Base-by-base conservation (phyloP, 2,888 invertebrate species). In the Brachylomia viminalis region DNA sequence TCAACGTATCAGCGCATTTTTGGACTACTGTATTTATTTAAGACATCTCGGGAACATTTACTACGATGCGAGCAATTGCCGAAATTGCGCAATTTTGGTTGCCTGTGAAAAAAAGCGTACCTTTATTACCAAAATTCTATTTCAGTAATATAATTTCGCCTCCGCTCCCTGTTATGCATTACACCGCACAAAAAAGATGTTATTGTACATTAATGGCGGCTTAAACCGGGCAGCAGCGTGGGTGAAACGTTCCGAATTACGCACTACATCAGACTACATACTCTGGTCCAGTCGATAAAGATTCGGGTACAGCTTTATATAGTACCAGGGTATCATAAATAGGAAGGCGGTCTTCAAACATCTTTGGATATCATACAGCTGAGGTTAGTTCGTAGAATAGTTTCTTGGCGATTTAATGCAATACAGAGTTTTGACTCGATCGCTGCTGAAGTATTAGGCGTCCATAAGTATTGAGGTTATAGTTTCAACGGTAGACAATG, bases 201-300 rank as follows among this genome's bases (percentile, higher is more conserved):
- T 80, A 80, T 74, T 81, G 75, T 77, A 79, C 64, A 61, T 84
- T 82, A 82, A 84, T 86, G 77, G 70, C 47, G 45, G 30, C 82
- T 77, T 72, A 80, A 66, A 74, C 59, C 69, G 56, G 45, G 17
- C 68, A 65, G 38, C 2, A 56, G 56, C 56, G 66, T 79, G 49
- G 70, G 73, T 65, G 27, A 67, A 69, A 45, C n/a, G 65, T 75
- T 70, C 61, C 17, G 56, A 78, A 86, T 76, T 33, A 73, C 75
- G 49, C 62, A 68, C 58, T 61, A 71, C 56, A 61, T 75, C 65
- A 74, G 15, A 15, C 30, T 17, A 66, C 11, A 62, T 61, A 49
- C 42, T 56, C 72, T 80, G 69, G 69, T 62, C 64, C 45, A 11
- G 33, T 58, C 77, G 84, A 81, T 80, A 76, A 76, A 68, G 42